Percentiles rank a stretch among this genome's conserved stretches.
These are phyloP conservation scores for Bombus sibiricus DNA, from an alignment of 1,140 invertebrate genomes.

Conservation along the genomic window DNA sequence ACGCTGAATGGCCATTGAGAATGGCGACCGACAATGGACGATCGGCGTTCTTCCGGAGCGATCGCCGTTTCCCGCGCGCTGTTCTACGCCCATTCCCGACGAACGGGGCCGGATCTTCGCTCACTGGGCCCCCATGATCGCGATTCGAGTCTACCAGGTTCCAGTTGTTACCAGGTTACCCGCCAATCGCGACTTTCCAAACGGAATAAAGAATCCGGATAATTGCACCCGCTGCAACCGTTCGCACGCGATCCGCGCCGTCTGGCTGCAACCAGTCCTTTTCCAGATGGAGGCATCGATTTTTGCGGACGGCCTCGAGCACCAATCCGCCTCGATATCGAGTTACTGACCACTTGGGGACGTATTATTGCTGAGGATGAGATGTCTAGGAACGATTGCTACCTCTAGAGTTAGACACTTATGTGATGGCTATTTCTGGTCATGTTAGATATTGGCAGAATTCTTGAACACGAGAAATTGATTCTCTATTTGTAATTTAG, in stretches of 20 bases:
- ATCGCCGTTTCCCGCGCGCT: conserved; percentile 47
- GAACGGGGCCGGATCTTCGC: conserved; percentile 75
- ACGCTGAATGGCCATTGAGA: conserved; percentile 58
- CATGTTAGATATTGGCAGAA: neutral
- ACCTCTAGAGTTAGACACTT: neutral
- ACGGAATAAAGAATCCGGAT: conserved; percentile 55
- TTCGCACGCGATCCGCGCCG: conserved; percentile 43
- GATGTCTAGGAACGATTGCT: conserved; percentile 19
- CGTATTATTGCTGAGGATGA: conserved; percentile 29
- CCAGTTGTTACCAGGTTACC: conserved; percentile 1
- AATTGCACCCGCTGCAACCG: conserved; percentile 21
- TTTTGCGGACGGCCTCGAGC: neutral
- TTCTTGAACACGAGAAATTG: neutral
- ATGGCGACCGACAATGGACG: conserved; percentile 63
- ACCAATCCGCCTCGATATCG: conserved; percentile 15
- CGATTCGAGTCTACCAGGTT: conserved; percentile 48
- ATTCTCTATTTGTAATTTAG: neutral
- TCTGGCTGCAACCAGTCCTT: conserved; percentile 4
- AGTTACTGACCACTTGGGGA: conserved; percentile 11
- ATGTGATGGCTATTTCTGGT: neutral
- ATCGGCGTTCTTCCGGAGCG: conserved; percentile 65
- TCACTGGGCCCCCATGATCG: conserved; percentile 68
- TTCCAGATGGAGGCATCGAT: conserved; percentile 40
- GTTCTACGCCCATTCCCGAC: conserved; percentile 50
- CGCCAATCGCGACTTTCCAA: conserved; percentile 60